Evolutionary conservation across 1,140 invertebrate genomes (phyloP).

Genomic region (Drosophila bipectinata): DNA sequence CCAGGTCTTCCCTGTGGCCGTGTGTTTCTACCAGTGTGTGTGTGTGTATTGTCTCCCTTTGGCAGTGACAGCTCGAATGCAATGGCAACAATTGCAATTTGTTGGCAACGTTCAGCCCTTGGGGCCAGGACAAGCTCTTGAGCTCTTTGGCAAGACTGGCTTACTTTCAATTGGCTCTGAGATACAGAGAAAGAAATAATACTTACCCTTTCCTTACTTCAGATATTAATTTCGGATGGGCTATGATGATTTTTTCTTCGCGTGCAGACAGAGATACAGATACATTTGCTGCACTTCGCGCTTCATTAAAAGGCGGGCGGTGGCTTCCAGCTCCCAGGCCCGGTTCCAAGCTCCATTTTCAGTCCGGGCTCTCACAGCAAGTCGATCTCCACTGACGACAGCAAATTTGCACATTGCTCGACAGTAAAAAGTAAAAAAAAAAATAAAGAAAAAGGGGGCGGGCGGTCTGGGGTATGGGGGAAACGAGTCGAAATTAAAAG

Average conservation of each 20-base stretch:
- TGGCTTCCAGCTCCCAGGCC: constrained; percentile 39
- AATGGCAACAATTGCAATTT: constrained; percentile 84
- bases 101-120: constrained; percentile 75
- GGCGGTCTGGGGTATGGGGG: constrained; percentile 23
- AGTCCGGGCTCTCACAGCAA: constrained; percentile 9
- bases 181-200: constrained; percentile 14
- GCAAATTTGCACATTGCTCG: constrained; percentile 73
- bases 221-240: neutral
- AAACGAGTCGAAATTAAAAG: constrained; percentile 75
- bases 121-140: constrained; percentile 35
- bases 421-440: constrained; percentile 9
- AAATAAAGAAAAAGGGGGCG: constrained; percentile 5
- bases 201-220: neutral
- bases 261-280: constrained; percentile 34
- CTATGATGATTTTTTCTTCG: constrained; percentile 21
- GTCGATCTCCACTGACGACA: constrained; percentile 43
- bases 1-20: constrained; percentile 10
- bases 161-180: constrained; percentile 47
- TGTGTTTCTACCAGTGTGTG: constrained; percentile 10
- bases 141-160: constrained; percentile 15
- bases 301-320: constrained; percentile 83
- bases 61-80: constrained; percentile 77
- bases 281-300: constrained; percentile 82
- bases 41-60: constrained; percentile 33
- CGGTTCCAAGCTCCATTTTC: constrained; percentile 22